A percentile compares a stretch with the other conserved stretches of the same genome.
Conservation (phyloP, 2,888 invertebrate genomes). For the Nomada ruficornis region DNA sequence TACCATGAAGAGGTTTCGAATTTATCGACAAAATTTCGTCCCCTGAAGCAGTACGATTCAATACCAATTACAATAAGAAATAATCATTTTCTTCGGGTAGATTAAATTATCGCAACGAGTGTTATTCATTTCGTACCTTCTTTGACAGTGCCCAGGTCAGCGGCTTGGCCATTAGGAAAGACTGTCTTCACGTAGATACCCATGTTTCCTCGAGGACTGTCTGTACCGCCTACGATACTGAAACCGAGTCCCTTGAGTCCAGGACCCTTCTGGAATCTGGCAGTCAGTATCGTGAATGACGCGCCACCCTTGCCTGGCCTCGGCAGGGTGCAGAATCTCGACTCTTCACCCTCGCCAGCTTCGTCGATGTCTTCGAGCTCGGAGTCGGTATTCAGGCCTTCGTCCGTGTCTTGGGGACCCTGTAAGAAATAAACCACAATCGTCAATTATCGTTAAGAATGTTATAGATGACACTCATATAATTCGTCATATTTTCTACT, state of each 20-base stretch:
- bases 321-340: conserved; percentile 87
- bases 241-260: conserved; percentile 94
- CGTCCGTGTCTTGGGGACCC: conserved; percentile 80
- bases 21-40: conserved; percentile 93
- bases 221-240: conserved; percentile 94
- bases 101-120: background rate
- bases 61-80: background rate
- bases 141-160: conserved; percentile 91
- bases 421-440: background rate
- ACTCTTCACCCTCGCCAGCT: conserved; percentile 85
- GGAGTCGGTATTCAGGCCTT: conserved; percentile 81
- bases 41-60: conserved; percentile 85
- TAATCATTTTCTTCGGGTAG: background rate
- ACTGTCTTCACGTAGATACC: conserved; percentile 95
- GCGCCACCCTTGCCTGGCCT: conserved; percentile 85
- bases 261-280: conserved; percentile 91
- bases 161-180: conserved; percentile 93
- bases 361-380: conserved; percentile 84
- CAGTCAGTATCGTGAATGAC: conserved; percentile 86
- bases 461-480: no score
- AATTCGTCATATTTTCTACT: conserved; percentile 39
- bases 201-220: conserved; percentile 93
- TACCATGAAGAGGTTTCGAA: conserved; percentile 90
- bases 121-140: conserved; percentile 87
- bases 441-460: background rate